Base-by-base conservation (phyloP, 2,797 vertebrate species). In the Pteropus rufus region DNA sequence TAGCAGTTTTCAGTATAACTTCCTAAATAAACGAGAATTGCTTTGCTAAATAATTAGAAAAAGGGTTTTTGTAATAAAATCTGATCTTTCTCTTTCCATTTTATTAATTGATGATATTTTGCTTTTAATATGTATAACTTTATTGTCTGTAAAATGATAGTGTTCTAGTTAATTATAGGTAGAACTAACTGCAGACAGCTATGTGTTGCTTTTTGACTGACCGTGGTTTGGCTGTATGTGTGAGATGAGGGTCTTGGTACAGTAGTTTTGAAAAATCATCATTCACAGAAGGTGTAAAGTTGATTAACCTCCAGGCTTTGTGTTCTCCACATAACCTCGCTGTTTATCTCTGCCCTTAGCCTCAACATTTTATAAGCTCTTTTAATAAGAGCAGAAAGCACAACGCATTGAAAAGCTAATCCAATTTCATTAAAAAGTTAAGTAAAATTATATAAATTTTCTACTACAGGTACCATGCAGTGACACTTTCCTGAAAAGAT, bases 11-110 rank as follows among this genome's bases (percentile, higher is more conserved):
- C 36, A 90, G 0, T 56, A 36, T 86, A 65, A 44, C 54, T 64
- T 77, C 19, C 34, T 83, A 72, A 85, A 80, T 73, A 64, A 65
- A 58, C 75, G 29, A 90, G 31, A 73, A 44, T 52, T 86, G 9
- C 39, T 85, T 90, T 95, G 60, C 65, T 93, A 60, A 52, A 39
- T 73, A 85, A 73, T 31, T 75, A 52, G 75, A 86, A 90, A 85
- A 73, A 24, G 29, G 87, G 54, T 72, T 58, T 93, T 54, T 75
- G 18, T 86, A 69, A 41, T 86, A 75, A 80, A 58, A 72, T 72
- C 10, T 58, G 16, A 73, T 73, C 60, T 58, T 3, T 64, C 21
- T 39, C 54, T 62, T 18, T 31, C 34, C 46, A 0, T 80, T 86
- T 84, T 44, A 24, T 60, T 67, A 60, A 31, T 44, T 36, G 34